These are phyloP conservation scores for Trissolcus basalis DNA, from an alignment of 1,140 invertebrate species.

Conservation along the genomic window DNA sequence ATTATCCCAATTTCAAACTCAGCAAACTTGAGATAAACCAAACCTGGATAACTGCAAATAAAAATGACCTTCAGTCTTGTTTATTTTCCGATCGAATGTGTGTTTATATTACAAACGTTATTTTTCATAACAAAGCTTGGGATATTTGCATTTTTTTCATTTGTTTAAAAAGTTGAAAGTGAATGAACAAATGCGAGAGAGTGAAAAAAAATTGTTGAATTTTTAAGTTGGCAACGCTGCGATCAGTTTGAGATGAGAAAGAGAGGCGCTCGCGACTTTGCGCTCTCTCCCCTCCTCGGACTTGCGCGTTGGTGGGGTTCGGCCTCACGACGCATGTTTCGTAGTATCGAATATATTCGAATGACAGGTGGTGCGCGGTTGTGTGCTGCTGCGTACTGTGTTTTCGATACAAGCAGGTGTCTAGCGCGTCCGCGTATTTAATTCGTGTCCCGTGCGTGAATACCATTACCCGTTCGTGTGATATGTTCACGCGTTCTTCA, in stretches of 20 bases:
- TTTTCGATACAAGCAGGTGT: conserved; percentile 54
- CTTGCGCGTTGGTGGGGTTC: conserved; percentile 43
- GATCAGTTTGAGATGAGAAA: not conserved
- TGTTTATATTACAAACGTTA: no score
- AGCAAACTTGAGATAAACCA: no score
- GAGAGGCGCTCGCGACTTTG: no score
- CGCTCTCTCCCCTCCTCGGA: not conserved
- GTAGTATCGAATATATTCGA: conserved; percentile 71
- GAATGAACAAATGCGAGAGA: no score
- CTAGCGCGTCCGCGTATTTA: conserved; percentile 27
- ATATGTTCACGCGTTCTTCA: conserved; percentile 67
- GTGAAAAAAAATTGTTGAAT: no score
- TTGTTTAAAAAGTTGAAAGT: no score
- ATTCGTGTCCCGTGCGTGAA: conserved; percentile 2
- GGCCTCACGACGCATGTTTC: conserved; percentile 71
- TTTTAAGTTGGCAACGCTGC: conserved; percentile 14
- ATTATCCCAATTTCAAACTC: no score
- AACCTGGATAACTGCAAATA: no score
- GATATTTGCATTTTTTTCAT: no score
- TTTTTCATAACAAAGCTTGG: no score
- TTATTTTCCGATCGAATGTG: no score
- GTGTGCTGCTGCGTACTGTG: conserved; percentile 43
- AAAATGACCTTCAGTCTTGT: no score
- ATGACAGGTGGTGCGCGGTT: conserved; percentile 71
- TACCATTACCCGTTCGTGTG: conserved; percentile 48